Evolutionary conservation across 2,888 invertebrate species (phyloP).

Genomic region (Pyrgus malvae): DNA sequence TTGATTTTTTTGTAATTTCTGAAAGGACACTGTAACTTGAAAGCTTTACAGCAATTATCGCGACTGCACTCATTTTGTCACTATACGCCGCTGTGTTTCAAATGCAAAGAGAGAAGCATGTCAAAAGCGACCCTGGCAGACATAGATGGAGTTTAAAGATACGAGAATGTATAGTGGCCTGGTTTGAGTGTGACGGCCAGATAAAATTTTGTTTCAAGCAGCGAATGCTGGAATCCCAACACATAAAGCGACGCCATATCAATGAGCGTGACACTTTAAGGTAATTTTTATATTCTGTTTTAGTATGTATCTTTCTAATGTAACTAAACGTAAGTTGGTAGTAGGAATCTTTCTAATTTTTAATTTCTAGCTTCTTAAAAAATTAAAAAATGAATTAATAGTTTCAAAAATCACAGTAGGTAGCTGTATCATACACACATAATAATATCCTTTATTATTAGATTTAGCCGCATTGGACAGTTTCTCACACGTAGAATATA

Average conservation of each 20-base stretch:
- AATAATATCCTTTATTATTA: not conserved
- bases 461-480: not conserved
- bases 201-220: conserved; percentile 22
- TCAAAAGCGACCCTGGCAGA: conserved; percentile 34
- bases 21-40: conserved; percentile 3
- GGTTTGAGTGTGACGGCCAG: conserved; percentile 30
- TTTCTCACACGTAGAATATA: no score
- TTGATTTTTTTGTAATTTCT: not conserved
- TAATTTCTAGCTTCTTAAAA: no score
- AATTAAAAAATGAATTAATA: no score
- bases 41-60: conserved; percentile 9
- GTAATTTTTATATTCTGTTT: no score
- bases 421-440: no score
- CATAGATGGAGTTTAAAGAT: conserved; percentile 37
- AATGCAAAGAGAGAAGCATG: conserved; percentile 37
- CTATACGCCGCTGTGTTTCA: conserved; percentile 37
- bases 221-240: conserved; percentile 29
- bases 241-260: no score
- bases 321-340: no score
- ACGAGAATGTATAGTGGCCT: conserved; percentile 22
- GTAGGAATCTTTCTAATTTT: no score
- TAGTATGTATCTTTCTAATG: no score
- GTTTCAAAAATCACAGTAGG: no score
- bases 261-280: no score
- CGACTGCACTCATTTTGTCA: conserved; percentile 17